Conservation (phyloP, 92 coral and sea anemone species). For the Palythoa grandiflora region DNA sequence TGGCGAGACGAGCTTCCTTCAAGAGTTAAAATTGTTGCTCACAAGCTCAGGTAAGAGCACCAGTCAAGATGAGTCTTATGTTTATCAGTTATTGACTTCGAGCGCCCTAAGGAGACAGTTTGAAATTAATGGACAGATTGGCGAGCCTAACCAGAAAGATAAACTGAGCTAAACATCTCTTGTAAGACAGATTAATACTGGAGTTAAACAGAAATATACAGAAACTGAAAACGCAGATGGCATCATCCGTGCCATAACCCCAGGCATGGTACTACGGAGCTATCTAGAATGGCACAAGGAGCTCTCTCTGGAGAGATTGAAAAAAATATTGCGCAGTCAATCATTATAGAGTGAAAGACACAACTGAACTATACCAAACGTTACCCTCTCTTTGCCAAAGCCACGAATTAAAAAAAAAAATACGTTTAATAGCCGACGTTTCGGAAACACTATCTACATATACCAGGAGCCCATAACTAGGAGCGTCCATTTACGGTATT, state of each 20-base stretch:
- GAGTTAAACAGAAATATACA: slow-evolving; percentile 50
- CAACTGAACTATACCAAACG: slow-evolving; percentile 65
- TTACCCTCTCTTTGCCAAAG: slow-evolving; percentile 62
- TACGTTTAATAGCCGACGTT: no score
- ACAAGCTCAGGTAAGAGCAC: slow-evolving; percentile 14
- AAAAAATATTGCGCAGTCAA: slow-evolving; percentile 62
- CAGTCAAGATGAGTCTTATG: slow-evolving; percentile 23
- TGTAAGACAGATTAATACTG: slow-evolving; percentile 70
- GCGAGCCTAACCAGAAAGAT: slow-evolving; percentile 64
- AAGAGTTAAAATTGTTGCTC: slow-evolving; percentile 28
- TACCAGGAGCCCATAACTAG: no score
- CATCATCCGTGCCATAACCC: slow-evolving; percentile 57
- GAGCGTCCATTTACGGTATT: no score
- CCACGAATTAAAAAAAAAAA: no score
- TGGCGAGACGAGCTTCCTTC: slow-evolving; percentile 13
- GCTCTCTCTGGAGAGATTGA: slow-evolving; percentile 52
- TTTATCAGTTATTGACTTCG: slow-evolving; percentile 23
- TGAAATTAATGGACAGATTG: slow-evolving; percentile 61
- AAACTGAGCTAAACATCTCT: slow-evolving; percentile 66
- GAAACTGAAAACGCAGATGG: slow-evolving; percentile 65
- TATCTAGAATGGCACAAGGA: slow-evolving; percentile 56
- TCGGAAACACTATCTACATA: no score
- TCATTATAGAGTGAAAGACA: slow-evolving; percentile 65
- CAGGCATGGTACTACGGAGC: slow-evolving; percentile 59
- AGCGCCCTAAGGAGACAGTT: slow-evolving; percentile 52